These are phyloP conservation scores for Psococerastis gibbosa DNA, from an alignment of 2,888 invertebrate genomes.

Conservation along the genomic window DNA sequence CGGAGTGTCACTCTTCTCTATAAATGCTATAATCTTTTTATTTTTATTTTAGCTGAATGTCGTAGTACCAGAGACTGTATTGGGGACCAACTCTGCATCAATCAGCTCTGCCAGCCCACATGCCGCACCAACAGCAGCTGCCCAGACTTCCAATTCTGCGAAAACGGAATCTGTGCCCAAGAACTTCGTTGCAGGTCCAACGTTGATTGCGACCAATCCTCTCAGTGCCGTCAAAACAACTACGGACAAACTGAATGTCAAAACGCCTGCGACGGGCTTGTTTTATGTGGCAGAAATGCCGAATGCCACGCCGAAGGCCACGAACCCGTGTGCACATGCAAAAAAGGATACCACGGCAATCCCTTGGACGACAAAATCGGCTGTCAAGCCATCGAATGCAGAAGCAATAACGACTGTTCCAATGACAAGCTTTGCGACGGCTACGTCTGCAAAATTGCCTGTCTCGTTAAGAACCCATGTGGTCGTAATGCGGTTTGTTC, in stretches of 20 bases:
- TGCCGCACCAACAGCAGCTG: slow-evolving; percentile 64
- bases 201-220: slow-evolving; percentile 50
- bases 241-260: slow-evolving; percentile 56
- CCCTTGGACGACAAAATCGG: slow-evolving; percentile 53
- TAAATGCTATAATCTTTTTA: neutral
- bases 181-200: slow-evolving; percentile 56
- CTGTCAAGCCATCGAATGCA: slow-evolving; percentile 64
- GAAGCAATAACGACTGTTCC: slow-evolving; percentile 47
- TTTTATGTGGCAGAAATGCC: slow-evolving; percentile 64
- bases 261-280: slow-evolving; percentile 48
- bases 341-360: slow-evolving; percentile 56
- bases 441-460: slow-evolving; percentile 71
- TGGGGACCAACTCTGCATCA: slow-evolving; percentile 66
- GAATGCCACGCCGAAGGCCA: slow-evolving; percentile 57
- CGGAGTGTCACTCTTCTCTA: too few relatives aligned
- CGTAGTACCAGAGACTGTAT: slow-evolving; percentile 68
- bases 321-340: slow-evolving; percentile 55
- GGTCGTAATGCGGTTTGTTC: slow-evolving; percentile 72
- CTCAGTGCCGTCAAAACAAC: slow-evolving; percentile 47
- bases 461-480: slow-evolving; percentile 63
- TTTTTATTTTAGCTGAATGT: slow-evolving; percentile 41
- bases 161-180: slow-evolving; percentile 67
- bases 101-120: slow-evolving; percentile 66
- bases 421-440: slow-evolving; percentile 68
- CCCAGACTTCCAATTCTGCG: slow-evolving; percentile 67